Evolutionary conservation across 2,113 vertebrate species (phyloP), one percentile per base, ranked within the genome.

Genomic region (Crotalus viridis): DNA sequence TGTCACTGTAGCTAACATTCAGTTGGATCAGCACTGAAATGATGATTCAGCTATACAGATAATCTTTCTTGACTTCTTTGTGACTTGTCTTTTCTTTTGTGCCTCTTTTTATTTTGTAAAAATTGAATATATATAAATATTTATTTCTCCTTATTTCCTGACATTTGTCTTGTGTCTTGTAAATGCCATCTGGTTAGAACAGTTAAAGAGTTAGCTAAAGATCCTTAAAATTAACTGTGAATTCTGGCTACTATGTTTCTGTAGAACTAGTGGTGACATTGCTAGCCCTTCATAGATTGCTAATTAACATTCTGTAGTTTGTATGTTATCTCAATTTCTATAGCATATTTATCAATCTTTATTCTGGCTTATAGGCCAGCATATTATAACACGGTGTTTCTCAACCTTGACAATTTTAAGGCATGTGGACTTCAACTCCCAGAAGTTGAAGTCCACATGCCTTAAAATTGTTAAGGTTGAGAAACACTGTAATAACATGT

Each of bases 1-100:
- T 93, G 51, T 17, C 57, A 22, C 85, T 93, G 64, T 9, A 33
- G 57, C 13, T 74, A 5, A 22, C 90, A 12, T 69, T 89, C 43
- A 86, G 4, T 94, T 24, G n/a, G 21, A 10, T 90, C n/a, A 48
- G 13, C 57, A 57, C 88, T 85, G 92, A 96, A 94, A 93, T 9
- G 91, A 89, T 51, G 91, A 89, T 51, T 51, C 39, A 51, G 39
- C 28, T 61, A 17, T 52, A 46, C 4, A 85, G 52, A 85, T 43
- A 5, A 69, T n/a, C 10, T 33, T 48, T 22, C 19, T n/a, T 28
- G 74, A 81, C 74, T 21, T 54, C 52, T 10, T 21, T 54, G 64
- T 22, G 64, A 87, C 22, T 46, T 0, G 46, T 55, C 24, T 5
- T 64, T 33, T 51, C 52, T 89, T 81, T 43, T 81, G 17, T 81